Evolutionary conservation across 2,888 invertebrate species (phyloP).

Genomic region (Papilio elwesi): DNA sequence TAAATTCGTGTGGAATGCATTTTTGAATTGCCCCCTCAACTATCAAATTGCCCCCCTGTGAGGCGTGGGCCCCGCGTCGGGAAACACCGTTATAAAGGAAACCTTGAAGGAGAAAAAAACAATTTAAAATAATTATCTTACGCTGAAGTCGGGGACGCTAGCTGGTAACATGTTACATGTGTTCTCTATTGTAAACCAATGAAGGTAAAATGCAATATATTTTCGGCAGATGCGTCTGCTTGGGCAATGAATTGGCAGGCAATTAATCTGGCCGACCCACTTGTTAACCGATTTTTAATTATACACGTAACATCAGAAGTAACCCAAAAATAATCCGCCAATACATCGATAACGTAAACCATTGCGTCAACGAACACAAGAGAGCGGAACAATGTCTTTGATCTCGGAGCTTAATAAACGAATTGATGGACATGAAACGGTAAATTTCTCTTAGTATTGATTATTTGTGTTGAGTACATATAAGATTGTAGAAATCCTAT

Average conservation of each 20-base stretch:
- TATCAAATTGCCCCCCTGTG: too few relatives aligned
- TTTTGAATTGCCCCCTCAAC: too few relatives aligned
- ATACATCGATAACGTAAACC: slow-evolving; percentile 47
- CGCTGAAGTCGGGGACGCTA: too few relatives aligned
- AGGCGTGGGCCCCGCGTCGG: too few relatives aligned
- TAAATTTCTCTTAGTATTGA: slow-evolving; percentile 21
- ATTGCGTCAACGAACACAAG: slow-evolving; percentile 55
- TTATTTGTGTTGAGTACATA: neutral
- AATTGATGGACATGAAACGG: slow-evolving; percentile 44
- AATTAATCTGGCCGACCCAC: slow-evolving; percentile 24
- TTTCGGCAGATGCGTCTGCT: slow-evolving; percentile 9
- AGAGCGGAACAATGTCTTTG: slow-evolving; percentile 52
- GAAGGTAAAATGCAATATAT: too few relatives aligned
- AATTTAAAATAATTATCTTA: too few relatives aligned
- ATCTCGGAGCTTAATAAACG: slow-evolving; percentile 57
- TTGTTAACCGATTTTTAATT: slow-evolving; percentile 32
- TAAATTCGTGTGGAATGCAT: too few relatives aligned
- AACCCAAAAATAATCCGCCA: slow-evolving; percentile 47
- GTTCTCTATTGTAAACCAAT: too few relatives aligned
- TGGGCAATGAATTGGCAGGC: slow-evolving; percentile 19
- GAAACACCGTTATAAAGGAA: too few relatives aligned
- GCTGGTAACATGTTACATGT: too few relatives aligned
- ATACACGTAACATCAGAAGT: slow-evolving; percentile 49
- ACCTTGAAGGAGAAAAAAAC: too few relatives aligned
- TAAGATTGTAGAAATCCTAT: neutral